Conservation (phyloP, 2,888 invertebrate species). For the Alloscopus bannaensis region DNA sequence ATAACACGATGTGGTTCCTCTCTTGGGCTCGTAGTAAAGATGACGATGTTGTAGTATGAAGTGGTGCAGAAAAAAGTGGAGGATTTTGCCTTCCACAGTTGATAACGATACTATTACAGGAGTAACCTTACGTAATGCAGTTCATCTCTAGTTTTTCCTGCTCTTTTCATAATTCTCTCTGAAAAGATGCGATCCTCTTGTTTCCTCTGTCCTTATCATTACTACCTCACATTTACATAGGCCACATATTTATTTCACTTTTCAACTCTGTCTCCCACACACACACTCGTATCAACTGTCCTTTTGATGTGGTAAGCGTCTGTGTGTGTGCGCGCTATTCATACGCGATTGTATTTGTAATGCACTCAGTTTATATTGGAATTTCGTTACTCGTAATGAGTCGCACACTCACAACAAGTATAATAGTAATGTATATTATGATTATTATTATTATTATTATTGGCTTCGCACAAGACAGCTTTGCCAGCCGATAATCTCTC, state of each 20-base stretch:
- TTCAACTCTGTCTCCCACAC: not conserved
- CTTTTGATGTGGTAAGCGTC: no score
- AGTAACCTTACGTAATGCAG: constrained; percentile 35
- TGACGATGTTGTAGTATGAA: constrained; percentile 14
- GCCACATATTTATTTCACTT: no score
- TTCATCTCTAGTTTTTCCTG: constrained; percentile 21
- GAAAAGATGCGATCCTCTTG: constrained; percentile 11
- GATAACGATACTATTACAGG: constrained; percentile 35
- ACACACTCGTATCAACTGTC: not conserved
- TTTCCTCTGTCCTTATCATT: no score
- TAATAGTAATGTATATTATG: constrained; percentile 59
- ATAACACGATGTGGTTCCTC: constrained; percentile 8
- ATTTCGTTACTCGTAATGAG: constrained; percentile 26
- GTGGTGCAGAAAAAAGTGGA: constrained; percentile 35
- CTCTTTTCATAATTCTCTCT: constrained; percentile 6
- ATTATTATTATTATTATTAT: constrained; percentile 59
- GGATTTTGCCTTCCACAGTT: constrained; percentile 45
- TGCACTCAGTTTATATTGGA: constrained; percentile 2
- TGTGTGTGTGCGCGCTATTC: no score
- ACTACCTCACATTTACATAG: no score
- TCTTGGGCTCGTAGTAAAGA: constrained; percentile 1
- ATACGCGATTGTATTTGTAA: no score
- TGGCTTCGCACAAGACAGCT: constrained; percentile 62
- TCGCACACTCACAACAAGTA: constrained; percentile 30
- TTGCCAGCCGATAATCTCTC: constrained; percentile 50